These are phyloP conservation scores for Dynastes maya DNA, from an alignment of 2,888 invertebrate genomes.

Conservation along the genomic window DNA sequence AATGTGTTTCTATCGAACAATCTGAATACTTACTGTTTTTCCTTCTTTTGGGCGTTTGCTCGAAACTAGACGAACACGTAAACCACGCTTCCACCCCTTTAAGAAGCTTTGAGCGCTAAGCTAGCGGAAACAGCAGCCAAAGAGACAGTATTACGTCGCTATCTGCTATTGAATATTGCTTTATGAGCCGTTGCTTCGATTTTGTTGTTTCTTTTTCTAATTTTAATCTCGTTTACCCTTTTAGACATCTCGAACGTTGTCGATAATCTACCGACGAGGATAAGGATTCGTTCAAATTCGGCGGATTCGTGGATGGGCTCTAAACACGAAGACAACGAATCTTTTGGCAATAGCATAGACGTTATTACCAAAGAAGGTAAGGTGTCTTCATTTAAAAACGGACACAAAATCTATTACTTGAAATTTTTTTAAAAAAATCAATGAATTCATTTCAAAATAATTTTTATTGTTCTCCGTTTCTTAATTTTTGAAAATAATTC, in stretches of 20 bases:
- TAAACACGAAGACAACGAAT: slow-evolving; percentile 48
- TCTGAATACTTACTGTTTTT: too few relatives aligned
- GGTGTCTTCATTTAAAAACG: background rate
- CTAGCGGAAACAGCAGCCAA: too few relatives aligned
- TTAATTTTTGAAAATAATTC: too few relatives aligned
- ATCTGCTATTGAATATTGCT: background rate
- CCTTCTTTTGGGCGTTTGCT: too few relatives aligned
- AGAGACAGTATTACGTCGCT: too few relatives aligned
- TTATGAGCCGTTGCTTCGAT: background rate
- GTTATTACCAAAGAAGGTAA: slow-evolving; percentile 53
- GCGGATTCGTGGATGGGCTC: slow-evolving; percentile 72
- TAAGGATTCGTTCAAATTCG: slow-evolving; percentile 74
- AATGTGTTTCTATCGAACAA: too few relatives aligned
- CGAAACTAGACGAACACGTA: too few relatives aligned
- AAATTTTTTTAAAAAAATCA: background rate
- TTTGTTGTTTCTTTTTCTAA: background rate
- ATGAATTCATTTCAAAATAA: background rate
- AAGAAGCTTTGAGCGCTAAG: slow-evolving; percentile 11
- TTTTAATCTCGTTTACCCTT: background rate
- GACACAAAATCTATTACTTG: background rate
- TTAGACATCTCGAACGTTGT: slow-evolving; percentile 52
- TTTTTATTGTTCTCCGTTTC: background rate
- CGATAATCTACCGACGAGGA: slow-evolving; percentile 66
- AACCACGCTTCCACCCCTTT: background rate
- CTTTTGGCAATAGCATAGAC: slow-evolving; percentile 52